Conservation (phyloP, 2,888 invertebrate species). For the Pheosia tremula region DNA sequence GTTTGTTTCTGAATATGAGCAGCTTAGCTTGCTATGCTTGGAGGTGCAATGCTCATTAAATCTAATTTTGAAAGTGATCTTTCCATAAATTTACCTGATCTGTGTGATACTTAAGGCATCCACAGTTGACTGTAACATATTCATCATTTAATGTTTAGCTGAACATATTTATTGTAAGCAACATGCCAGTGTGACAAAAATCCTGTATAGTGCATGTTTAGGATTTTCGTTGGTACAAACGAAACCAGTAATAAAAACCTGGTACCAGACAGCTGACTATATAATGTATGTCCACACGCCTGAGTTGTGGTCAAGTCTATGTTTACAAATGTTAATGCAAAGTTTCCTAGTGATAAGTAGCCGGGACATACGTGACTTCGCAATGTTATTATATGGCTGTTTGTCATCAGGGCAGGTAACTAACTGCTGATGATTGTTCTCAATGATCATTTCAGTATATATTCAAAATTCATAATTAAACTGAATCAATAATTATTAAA, state of each 20-base stretch:
- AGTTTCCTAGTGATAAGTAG: slow-evolving; percentile 32
- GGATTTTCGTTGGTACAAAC: no score
- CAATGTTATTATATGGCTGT: slow-evolving; percentile 56
- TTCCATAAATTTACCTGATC: no score
- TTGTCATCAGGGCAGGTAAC: slow-evolving; percentile 26
- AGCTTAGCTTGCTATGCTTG: no score
- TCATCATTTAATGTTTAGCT: no score
- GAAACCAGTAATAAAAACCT: not conserved
- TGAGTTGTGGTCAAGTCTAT: not conserved
- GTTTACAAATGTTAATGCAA: not conserved
- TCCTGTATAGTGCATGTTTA: no score
- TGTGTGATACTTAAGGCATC: no score
- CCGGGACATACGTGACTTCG: slow-evolving; percentile 60
- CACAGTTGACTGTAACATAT: no score
- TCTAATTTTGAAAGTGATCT: no score
- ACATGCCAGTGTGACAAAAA: no score
- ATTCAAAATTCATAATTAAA: not conserved
- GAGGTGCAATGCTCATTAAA: no score
- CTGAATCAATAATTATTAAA: not conserved
- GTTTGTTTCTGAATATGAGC: no score
- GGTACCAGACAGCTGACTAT: not conserved
- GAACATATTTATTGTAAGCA: no score
- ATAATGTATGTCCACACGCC: not conserved
- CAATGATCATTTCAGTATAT: not conserved
- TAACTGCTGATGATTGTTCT: slow-evolving; percentile 26